A percentile compares a stretch with the other conserved stretches of the same genome.
Evolutionary conservation across 2,113 vertebrate genomes (phyloP).

Genomic region (Pao palembangensis): DNA sequence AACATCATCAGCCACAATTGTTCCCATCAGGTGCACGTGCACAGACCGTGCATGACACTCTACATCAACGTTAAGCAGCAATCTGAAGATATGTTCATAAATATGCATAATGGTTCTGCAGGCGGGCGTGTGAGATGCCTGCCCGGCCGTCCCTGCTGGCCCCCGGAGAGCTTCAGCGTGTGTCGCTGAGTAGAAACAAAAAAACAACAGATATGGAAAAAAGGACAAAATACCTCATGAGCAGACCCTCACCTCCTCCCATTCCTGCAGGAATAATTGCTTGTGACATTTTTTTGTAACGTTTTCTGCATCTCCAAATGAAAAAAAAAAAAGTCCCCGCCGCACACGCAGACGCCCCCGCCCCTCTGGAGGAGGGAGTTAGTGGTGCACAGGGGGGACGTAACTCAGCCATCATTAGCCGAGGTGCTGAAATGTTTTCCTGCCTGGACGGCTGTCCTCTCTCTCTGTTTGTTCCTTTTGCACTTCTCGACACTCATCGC

Average conservation of each 20-base stretch:
- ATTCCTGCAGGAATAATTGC: slow-evolving; percentile 19
- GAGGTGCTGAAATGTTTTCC: slow-evolving; percentile 72
- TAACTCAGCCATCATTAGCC: slow-evolving; percentile 65
- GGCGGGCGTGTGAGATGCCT: no score
- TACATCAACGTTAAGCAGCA: slow-evolving; percentile 3
- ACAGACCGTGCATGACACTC: slow-evolving; percentile 5
- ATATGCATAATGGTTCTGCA: slow-evolving; percentile 19
- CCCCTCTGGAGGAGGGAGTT: not conserved
- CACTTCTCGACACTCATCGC: slow-evolving; percentile 60
- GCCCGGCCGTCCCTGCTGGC: slow-evolving; percentile 1
- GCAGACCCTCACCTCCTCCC: slow-evolving; percentile 1
- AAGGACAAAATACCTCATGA: slow-evolving; percentile 43
- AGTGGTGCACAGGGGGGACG: not conserved
- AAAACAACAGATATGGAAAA: slow-evolving; percentile 47
- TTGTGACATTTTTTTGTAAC: slow-evolving; percentile 22
- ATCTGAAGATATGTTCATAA: slow-evolving; percentile 14
- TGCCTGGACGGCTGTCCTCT: slow-evolving; percentile 57
- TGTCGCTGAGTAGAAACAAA: slow-evolving; percentile 56
- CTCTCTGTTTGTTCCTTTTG: slow-evolving; percentile 57
- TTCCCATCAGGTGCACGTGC: slow-evolving; percentile 17
- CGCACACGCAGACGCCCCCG: slow-evolving; percentile 16
- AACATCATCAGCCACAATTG: slow-evolving; percentile 45
- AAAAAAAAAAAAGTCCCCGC: slow-evolving; percentile 10
- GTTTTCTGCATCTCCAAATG: slow-evolving; percentile 12
- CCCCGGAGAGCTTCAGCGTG: slow-evolving; percentile 61